Evolutionary conservation across 2,888 invertebrate species (phyloP).

Genomic region (Torymus tubicola): DNA sequence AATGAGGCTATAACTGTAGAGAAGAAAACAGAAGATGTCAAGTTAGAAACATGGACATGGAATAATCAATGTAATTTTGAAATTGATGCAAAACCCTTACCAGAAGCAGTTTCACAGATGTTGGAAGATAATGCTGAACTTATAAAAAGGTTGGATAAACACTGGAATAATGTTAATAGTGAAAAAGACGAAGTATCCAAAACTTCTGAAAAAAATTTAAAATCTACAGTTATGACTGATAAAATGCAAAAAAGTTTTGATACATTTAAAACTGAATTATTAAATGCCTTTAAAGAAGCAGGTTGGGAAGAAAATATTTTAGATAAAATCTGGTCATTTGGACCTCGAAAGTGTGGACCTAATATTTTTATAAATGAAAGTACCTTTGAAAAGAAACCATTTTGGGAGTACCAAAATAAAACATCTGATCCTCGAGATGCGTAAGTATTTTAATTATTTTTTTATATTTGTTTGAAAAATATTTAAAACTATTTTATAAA

Average conservation of each 20-base stretch:
- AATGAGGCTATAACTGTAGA: conserved; percentile 85
- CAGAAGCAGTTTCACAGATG: conserved; percentile 82
- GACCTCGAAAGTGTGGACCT: conserved; percentile 91
- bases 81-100: conserved; percentile 88
- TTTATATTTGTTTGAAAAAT: no score
- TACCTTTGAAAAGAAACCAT: conserved; percentile 81
- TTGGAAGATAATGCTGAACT: conserved; percentile 85
- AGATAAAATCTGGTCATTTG: conserved; percentile 92
- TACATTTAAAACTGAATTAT: conserved; percentile 79
- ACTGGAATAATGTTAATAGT: conserved; percentile 71
- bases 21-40: conserved; percentile 78
- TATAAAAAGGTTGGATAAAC: conserved; percentile 81
- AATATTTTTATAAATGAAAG: conserved; percentile 93
- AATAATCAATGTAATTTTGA: conserved; percentile 85
- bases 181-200: conserved; percentile 55
- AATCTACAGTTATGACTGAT: conserved; percentile 65
- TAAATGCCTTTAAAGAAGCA: conserved; percentile 80
- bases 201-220: conserved; percentile 60
- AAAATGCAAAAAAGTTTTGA: conserved; percentile 70
- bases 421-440: conserved; percentile 66
- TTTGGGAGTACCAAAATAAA: conserved; percentile 75
- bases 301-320: conserved; percentile 78
- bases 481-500: not conserved
- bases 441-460: conserved; percentile 62
- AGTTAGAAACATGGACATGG: conserved; percentile 77